Evolutionary conservation across 2,797 vertebrate species (phyloP).

Genomic region (Enoplosus armatus): DNA sequence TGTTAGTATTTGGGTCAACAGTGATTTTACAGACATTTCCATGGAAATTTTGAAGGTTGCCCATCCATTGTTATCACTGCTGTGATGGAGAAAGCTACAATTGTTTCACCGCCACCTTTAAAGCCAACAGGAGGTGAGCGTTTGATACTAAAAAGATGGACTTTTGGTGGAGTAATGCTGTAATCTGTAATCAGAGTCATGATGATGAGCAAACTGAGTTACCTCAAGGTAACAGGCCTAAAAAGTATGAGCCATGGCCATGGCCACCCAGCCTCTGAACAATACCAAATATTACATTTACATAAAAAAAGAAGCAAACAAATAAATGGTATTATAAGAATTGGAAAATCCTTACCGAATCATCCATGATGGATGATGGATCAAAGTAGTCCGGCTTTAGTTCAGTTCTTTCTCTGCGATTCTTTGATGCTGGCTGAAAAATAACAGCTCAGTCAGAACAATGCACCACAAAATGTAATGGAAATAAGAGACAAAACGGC

Average conservation of each 20-base stretch:
- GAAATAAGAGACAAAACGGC: not conserved
- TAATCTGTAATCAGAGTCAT: not conserved
- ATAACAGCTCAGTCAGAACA: constrained; percentile 37
- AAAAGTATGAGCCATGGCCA: not conserved
- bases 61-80: not conserved
- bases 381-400: constrained; percentile 98
- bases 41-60: not conserved
- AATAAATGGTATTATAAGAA: not conserved
- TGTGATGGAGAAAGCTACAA: not conserved
- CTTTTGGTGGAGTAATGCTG: not conserved
- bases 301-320: not conserved
- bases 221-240: not conserved
- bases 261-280: not conserved
- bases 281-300: constrained; percentile 7
- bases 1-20: not conserved
- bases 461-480: not conserved
- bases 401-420: constrained; percentile 95
- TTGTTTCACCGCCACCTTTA: not conserved
- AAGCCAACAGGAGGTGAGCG: not conserved
- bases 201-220: not conserved
- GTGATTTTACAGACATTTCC: not conserved
- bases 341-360: constrained; percentile 88
- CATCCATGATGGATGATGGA: constrained; percentile 98
- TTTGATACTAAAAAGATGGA: not conserved
- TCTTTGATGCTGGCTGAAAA: constrained; percentile 95